Percentiles rank a stretch among this genome's conserved stretches.
These are phyloP conservation scores for Scomber scombrus DNA, from an alignment of 2,113 vertebrate species.

Conservation along the genomic window DNA sequence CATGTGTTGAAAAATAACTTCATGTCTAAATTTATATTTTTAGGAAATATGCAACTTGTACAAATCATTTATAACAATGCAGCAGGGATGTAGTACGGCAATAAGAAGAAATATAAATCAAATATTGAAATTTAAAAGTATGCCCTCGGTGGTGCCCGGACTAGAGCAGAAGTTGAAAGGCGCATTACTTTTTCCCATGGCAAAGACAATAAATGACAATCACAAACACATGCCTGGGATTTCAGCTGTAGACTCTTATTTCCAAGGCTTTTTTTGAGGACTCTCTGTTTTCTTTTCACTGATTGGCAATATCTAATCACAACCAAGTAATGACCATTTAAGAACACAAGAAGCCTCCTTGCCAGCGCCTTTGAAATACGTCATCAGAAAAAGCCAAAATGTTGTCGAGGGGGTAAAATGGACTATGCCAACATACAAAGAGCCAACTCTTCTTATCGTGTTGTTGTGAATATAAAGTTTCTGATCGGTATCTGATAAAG, in stretches of 20 bases:
- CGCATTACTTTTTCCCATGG: conserved; percentile 71
- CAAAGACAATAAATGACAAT: conserved; percentile 82
- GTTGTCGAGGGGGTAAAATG: conserved; percentile 4
- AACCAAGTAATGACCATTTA: conserved; percentile 62
- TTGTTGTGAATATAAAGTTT: conserved; percentile 11
- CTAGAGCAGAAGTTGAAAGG: conserved; percentile 49
- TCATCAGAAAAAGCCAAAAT: conserved; percentile 41
- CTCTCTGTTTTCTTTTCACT: conserved; percentile 59
- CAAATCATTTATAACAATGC: neutral
- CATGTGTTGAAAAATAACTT: neutral
- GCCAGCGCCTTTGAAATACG: conserved; percentile 49
- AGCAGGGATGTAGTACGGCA: neutral
- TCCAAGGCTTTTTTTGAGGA: conserved; percentile 62
- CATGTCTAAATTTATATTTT: neutral
- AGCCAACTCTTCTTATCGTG: conserved; percentile 24
- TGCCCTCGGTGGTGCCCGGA: conserved; percentile 53
- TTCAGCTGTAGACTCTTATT: conserved; percentile 75
- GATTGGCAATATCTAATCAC: conserved; percentile 81
- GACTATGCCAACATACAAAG: conserved; percentile 25
- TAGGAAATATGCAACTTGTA: neutral
- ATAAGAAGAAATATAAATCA: conserved; percentile 42
- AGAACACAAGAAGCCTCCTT: conserved; percentile 39
- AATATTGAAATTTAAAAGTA: conserved; percentile 41
- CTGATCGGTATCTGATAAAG: conserved; percentile 26
- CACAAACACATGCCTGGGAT: conserved; percentile 81